A percentile compares a stretch with the other conserved stretches of the same genome.
Evolutionary conservation across 2,888 invertebrate genomes (phyloP).

Genomic region (Phengaris alcon): DNA sequence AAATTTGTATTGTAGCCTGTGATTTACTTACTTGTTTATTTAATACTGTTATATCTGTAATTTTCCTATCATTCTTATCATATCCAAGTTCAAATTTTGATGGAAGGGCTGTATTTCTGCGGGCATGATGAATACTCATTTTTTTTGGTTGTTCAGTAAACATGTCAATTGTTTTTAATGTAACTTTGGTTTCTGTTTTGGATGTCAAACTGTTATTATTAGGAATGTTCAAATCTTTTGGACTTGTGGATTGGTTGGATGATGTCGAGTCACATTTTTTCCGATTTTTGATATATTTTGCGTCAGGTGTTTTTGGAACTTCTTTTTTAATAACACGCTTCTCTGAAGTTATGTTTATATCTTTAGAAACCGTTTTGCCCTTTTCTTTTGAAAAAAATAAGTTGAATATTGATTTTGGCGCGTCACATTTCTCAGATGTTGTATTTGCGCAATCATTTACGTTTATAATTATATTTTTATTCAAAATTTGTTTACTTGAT

Average conservation of each 20-base stretch:
- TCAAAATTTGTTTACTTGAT: slow-evolving; percentile 45
- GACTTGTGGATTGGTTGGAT: slow-evolving; percentile 59
- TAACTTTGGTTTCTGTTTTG: slow-evolving; percentile 57
- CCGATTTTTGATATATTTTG: slow-evolving; percentile 45
- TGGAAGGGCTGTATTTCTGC: slow-evolving; percentile 57
- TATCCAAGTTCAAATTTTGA: slow-evolving; percentile 43
- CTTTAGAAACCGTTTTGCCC: slow-evolving; percentile 42
- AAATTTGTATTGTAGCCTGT: slow-evolving; percentile 51
- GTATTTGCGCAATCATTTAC: slow-evolving; percentile 48
- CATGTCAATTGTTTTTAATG: slow-evolving; percentile 66
- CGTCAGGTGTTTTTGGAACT: slow-evolving; percentile 47
- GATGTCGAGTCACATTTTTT: slow-evolving; percentile 51
- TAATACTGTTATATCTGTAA: slow-evolving; percentile 42
- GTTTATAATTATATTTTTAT: slow-evolving; percentile 48
- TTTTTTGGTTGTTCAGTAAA: slow-evolving; percentile 62
- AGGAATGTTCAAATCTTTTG: slow-evolving; percentile 49
- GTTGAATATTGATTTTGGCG: slow-evolving; percentile 51
- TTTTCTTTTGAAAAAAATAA: slow-evolving; percentile 51
- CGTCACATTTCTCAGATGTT: slow-evolving; percentile 49
- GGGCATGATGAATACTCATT: slow-evolving; percentile 51
- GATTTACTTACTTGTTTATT: slow-evolving; percentile 43
- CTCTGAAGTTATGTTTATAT: slow-evolving; percentile 52
- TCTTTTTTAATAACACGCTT: slow-evolving; percentile 71
- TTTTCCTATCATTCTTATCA: slow-evolving; percentile 43
- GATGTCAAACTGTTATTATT: slow-evolving; percentile 43